phyloP scores from a whole-genome alignment of 2,888 invertebrate species.

The Piscicola geometra region DNA sequence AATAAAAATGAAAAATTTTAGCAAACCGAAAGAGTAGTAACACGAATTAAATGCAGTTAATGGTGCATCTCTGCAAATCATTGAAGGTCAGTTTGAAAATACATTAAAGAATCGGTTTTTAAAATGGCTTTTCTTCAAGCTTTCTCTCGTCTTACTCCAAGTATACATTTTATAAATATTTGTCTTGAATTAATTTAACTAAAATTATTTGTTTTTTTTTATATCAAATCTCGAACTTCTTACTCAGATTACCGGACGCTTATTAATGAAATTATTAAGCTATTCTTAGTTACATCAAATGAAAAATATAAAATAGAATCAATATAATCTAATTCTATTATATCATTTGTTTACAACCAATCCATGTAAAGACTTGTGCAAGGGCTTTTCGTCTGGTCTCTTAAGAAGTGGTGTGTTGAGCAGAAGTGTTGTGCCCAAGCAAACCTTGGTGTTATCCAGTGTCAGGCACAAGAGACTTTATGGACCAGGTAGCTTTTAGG shows the following conservation, averaged over 20 bases:
- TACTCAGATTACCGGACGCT: background rate
- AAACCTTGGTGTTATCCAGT: slow-evolving; percentile 38
- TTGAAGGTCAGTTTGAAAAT: slow-evolving; percentile 15
- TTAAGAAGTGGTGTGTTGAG: slow-evolving; percentile 40
- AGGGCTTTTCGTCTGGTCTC: background rate
- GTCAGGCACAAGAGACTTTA: slow-evolving; percentile 36
- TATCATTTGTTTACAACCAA: background rate
- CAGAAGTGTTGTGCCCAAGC: slow-evolving; percentile 33
- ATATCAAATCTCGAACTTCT: background rate
- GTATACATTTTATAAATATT: slow-evolving; percentile 12
- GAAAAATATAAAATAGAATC: background rate
- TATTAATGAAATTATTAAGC: background rate
- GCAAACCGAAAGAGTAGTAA: no score
- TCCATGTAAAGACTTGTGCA: background rate
- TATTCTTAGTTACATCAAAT: background rate
- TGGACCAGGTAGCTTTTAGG: slow-evolving; percentile 39
- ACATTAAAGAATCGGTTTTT: background rate
- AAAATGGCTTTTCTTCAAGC: slow-evolving; percentile 26
- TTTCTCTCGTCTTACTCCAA: slow-evolving; percentile 10
- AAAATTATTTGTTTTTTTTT: background rate
- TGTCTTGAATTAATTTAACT: background rate
- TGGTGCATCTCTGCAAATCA: background rate
- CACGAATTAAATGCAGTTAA: no score
- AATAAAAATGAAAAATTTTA: no score
- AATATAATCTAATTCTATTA: background rate